phyloP scores from a whole-genome alignment of 2,113 vertebrate species.

The Psammodynastes pulverulentus region DNA sequence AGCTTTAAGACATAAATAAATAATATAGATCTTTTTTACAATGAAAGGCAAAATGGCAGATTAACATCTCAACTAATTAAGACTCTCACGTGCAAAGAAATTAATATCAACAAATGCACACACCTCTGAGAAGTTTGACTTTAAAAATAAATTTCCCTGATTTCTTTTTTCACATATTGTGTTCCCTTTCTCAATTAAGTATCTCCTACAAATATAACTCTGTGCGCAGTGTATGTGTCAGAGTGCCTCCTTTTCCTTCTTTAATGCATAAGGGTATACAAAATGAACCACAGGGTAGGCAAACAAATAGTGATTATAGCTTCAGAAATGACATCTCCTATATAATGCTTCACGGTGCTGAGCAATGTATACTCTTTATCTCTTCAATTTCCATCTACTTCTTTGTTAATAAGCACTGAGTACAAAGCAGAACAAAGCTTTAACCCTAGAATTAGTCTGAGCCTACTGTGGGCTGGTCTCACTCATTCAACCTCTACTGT shows the following conservation, averaged over 20 bases:
- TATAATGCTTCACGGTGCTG: constrained; percentile 56
- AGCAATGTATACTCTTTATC: constrained; percentile 62
- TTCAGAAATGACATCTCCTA: constrained; percentile 66
- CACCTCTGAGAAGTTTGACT: constrained; percentile 53
- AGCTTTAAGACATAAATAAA: not conserved
- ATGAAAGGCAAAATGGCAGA: not conserved
- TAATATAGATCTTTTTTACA: not conserved
- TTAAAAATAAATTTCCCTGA: constrained; percentile 2
- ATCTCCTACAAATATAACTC: constrained; percentile 51
- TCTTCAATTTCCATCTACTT: constrained; percentile 58
- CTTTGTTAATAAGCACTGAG: constrained; percentile 61
- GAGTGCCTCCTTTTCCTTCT: constrained; percentile 60
- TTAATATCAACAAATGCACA: constrained; percentile 47
- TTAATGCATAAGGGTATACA: constrained; percentile 64
- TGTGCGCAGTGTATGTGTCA: constrained; percentile 56
- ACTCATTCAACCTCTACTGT: constrained; percentile 35
- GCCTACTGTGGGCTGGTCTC: constrained; percentile 11
- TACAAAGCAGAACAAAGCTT: constrained; percentile 58
- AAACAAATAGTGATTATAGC: constrained; percentile 66
- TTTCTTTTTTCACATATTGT: constrained; percentile 52
- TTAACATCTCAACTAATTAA: not conserved
- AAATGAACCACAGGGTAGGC: constrained; percentile 64
- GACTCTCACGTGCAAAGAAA: constrained; percentile 40
- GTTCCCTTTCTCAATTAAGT: constrained; percentile 61
- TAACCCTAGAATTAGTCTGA: constrained; percentile 50